Percentiles rank a stretch among this genome's conserved stretches.
phyloP scores from a whole-genome alignment of 2,888 invertebrate species.

The Anodontia alba region DNA sequence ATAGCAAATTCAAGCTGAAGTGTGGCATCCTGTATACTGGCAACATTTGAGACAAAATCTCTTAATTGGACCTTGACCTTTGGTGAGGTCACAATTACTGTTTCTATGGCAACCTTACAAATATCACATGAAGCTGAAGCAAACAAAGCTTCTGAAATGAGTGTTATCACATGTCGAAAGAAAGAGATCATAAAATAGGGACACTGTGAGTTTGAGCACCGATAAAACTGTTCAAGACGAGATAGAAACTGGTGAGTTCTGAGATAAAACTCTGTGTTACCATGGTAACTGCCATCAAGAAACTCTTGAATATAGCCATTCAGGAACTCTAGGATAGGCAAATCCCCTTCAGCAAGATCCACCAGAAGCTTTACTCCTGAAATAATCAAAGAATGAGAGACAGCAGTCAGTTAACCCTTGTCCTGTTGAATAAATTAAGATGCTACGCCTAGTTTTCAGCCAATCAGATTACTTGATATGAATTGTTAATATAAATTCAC shows the following conservation, averaged over 20 bases:
- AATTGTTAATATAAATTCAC: too few species aligned
- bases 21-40: slow-evolving; percentile 51
- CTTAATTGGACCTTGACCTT: slow-evolving; percentile 52
- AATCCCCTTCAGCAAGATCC: slow-evolving; percentile 64
- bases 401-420: too few species aligned
- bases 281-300: slow-evolving; percentile 54
- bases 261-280: slow-evolving; percentile 59
- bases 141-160: slow-evolving; percentile 64
- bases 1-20: slow-evolving; percentile 54
- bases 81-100: slow-evolving; percentile 57
- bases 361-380: slow-evolving; percentile 63
- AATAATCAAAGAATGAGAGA: slow-evolving; percentile 6
- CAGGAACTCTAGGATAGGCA: slow-evolving; percentile 63
- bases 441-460: too few species aligned
- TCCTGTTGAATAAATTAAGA: too few species aligned
- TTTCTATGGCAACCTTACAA: slow-evolving; percentile 64
- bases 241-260: slow-evolving; percentile 62
- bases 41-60: slow-evolving; percentile 49
- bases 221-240: slow-evolving; percentile 56
- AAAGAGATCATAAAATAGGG: slow-evolving; percentile 60
- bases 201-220: slow-evolving; percentile 47
- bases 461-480: too few species aligned
- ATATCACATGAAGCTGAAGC: slow-evolving; percentile 56
- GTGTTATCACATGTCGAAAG: slow-evolving; percentile 60
- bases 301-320: slow-evolving; percentile 59